Percentiles rank a stretch among this genome's conserved stretches.
Evolutionary conservation across 2,888 invertebrate species (phyloP).

Genomic region (Andrena hattorfiana): DNA sequence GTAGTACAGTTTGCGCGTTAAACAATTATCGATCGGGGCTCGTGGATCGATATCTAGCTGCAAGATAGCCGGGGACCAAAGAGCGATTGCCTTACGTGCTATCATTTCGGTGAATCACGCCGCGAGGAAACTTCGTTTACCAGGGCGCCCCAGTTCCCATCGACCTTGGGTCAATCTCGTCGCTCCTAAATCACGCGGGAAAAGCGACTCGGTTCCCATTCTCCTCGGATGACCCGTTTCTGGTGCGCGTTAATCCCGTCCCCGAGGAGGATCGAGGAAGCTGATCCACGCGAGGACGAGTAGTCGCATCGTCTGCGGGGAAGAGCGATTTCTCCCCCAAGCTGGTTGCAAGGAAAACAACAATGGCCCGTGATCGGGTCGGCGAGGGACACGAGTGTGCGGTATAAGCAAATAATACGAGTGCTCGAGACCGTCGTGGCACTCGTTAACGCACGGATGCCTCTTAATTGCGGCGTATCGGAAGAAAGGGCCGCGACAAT

Average conservation of each 20-base stretch:
- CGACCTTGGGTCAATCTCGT: constrained; percentile 7
- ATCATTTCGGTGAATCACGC: constrained; percentile 11
- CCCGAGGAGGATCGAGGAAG: not conserved
- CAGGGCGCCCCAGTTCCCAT: constrained; percentile 36
- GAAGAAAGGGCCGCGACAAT: constrained; percentile 37
- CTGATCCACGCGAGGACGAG: not conserved
- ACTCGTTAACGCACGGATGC: constrained; percentile 70
- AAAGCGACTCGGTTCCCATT: constrained; percentile 21
- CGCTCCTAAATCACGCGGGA: constrained; percentile 4
- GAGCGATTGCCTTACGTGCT: not conserved
- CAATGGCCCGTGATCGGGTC: constrained; percentile 46
- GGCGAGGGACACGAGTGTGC: constrained; percentile 14
- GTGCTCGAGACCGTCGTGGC: constrained; percentile 34
- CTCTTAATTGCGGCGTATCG: constrained; percentile 69
- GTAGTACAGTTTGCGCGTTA: not conserved
- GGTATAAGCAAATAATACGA: constrained; percentile 55
- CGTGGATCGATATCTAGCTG: constrained; percentile 1
- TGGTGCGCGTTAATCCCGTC: not conserved
- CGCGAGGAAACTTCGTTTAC: constrained; percentile 9
- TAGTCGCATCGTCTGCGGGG: not conserved
- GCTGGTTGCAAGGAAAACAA: constrained; percentile 11
- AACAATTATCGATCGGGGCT: not conserved
- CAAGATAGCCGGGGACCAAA: constrained; percentile 2
- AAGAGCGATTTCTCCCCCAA: not conserved
- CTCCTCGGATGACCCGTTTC: not conserved